Percentiles rank a stretch among this genome's conserved stretches.
These are phyloP conservation scores for Phylloscopus trochiloides DNA, from an alignment of 2,113 vertebrate species.

Conservation along the genomic window DNA sequence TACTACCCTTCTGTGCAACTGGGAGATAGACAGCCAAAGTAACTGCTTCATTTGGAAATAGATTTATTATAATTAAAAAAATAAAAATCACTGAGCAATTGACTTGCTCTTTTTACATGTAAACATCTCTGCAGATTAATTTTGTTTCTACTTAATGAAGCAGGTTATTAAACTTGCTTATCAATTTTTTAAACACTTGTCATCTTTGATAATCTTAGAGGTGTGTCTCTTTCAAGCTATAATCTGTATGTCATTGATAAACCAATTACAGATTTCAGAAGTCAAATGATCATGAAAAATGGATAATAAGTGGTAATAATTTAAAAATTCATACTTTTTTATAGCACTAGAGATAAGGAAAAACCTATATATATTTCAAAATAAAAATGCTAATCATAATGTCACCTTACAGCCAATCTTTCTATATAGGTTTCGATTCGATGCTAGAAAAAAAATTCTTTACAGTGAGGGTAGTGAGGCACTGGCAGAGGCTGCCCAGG, in stretches of 20 bases:
- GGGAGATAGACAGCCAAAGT: neutral
- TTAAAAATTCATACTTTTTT: neutral
- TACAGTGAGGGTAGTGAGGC: neutral
- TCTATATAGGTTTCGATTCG: neutral
- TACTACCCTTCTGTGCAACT: neutral
- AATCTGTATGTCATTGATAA: slow-evolving; percentile 67
- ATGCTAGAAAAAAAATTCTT: neutral
- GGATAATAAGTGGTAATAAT: neutral
- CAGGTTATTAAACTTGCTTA: slow-evolving; percentile 72
- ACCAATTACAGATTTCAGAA: slow-evolving; percentile 64
- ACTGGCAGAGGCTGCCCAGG: neutral
- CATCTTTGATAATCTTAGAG: slow-evolving; percentile 69
- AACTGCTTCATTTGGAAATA: slow-evolving; percentile 27
- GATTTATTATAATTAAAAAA: slow-evolving; percentile 46
- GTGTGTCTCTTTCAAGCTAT: slow-evolving; percentile 73
- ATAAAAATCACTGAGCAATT: slow-evolving; percentile 18
- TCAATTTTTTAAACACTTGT: slow-evolving; percentile 76
- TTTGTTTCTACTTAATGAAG: slow-evolving; percentile 74
- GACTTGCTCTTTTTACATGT: slow-evolving; percentile 51
- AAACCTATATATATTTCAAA: neutral
- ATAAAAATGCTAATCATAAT: neutral
- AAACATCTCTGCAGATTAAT: slow-evolving; percentile 71
- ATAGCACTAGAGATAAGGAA: neutral
- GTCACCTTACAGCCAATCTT: neutral
- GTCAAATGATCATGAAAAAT: slow-evolving; percentile 50